Base-by-base conservation (phyloP, 2,888 invertebrate genomes). In the Nomada ferruginata region DNA sequence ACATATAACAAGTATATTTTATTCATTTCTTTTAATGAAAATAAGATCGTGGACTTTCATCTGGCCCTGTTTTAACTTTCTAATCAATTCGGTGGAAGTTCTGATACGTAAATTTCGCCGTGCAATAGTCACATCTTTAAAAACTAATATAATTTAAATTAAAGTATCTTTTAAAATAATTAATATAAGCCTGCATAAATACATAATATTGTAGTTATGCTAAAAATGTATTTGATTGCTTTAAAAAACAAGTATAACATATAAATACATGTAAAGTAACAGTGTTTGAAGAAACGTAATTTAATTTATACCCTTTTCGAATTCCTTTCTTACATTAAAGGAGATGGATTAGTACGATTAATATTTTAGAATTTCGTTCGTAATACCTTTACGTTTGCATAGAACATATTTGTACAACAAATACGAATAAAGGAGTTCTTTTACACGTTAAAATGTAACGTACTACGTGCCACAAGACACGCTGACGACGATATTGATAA, bases 201-300 rank as follows among this genome's bases (percentile, higher is more conserved):
- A 78, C 52, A 53, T 63, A 82, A 66, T 57, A 75, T 52, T 59
- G 65, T 76, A 72, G 20, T 71, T 69, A 47, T 63, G 66, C 47
- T 66, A 61, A 57, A 7, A 65, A 66, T 65, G 44, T 55, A 20
- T 65, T 61, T 53, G 55, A 7, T 68, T 52, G 65, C 61, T 47
- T 36, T 29, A 57, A 47, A 47, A 15, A 47, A 13, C 13, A 47
- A 47, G 13, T 47, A 47, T 47, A 47, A 47, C 47, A 47, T 47
- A 47, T 53, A 50, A 59, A 57, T 57, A 68, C 44, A 23, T 26
- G 15, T 29, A 20, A 57, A 55, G 20, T 44, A 64, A 69, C 55
- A 36, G 59, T 73, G 15, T 66, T 77, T 15, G 36, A 36, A 7
- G 0, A 7, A 7, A 36, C 7, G 36, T 36, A 7, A 36, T 36